Conservation (phyloP, 2,888 invertebrate species). For the Sipunculus nudus region DNA sequence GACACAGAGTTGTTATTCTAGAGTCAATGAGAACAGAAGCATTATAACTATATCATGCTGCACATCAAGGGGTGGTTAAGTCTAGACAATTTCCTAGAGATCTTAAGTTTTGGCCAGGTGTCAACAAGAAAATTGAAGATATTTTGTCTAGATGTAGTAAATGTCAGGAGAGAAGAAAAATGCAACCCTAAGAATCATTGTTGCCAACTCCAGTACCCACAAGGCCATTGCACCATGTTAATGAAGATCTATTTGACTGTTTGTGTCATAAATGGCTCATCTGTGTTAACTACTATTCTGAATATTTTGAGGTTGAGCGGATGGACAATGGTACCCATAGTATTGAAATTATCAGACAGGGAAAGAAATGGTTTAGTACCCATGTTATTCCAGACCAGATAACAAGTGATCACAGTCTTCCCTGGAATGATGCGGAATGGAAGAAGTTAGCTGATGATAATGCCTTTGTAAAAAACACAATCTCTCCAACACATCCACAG, state of each 20-base stretch:
- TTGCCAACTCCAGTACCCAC: conserved; percentile 1
- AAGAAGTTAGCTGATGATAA: background rate
- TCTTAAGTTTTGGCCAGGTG: conserved; percentile 12
- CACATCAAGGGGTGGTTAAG: conserved; percentile 2
- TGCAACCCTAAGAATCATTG: background rate
- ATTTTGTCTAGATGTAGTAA: background rate
- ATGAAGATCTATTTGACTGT: conserved; percentile 5
- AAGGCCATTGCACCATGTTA: conserved; percentile 4
- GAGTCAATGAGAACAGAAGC: background rate
- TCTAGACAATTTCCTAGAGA: conserved; percentile 5
- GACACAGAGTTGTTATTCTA: background rate
- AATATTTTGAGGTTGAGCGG: background rate
- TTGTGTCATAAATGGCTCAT: conserved; percentile 2
- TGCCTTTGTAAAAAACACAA: background rate
- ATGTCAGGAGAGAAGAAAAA: conserved; percentile 1
- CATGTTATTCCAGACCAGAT: too few relatives aligned
- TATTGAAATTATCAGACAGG: too few relatives aligned
- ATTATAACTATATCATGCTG: background rate
- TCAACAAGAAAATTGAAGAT: conserved; percentile 8
- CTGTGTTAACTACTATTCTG: background rate
- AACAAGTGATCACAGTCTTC: too few relatives aligned
- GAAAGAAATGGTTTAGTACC: too few relatives aligned
- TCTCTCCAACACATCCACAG: background rate
- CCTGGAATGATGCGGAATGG: background rate
- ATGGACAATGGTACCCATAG: background rate